Evolutionary conservation across 2,113 vertebrate genomes (phyloP).

Genomic region (Lontra canadensis): DNA sequence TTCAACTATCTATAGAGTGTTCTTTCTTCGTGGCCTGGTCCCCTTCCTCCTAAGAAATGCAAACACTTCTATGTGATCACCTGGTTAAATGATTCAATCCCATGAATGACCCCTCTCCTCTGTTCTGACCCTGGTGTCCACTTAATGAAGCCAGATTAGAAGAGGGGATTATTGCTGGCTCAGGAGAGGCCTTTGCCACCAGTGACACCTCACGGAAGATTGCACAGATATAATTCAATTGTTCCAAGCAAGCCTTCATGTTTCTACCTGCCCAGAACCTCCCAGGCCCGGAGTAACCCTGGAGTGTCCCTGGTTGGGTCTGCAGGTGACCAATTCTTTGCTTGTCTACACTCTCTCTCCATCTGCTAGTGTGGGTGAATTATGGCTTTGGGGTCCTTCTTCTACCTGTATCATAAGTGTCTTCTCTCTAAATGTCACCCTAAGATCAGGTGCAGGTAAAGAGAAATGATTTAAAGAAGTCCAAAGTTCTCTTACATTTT

Average conservation of each 20-base stretch:
- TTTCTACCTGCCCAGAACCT: background rate
- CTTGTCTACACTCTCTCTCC: background rate
- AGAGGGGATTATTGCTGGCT: constrained; percentile 73
- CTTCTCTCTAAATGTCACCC: background rate
- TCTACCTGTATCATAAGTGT: fast-evolving
- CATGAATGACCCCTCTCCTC: background rate
- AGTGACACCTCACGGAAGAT: constrained; percentile 75
- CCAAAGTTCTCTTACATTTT: background rate
- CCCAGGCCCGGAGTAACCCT: background rate
- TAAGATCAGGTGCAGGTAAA: background rate
- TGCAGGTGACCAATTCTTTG: background rate
- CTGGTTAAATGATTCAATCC: background rate
- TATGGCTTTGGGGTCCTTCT: background rate
- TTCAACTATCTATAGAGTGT: background rate
- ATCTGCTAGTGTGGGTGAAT: fast-evolving
- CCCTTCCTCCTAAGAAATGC: background rate
- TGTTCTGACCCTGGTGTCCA: background rate
- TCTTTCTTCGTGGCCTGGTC: background rate
- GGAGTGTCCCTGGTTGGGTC: background rate
- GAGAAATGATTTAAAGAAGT: background rate
- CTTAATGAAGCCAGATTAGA: constrained; percentile 73
- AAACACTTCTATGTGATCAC: background rate
- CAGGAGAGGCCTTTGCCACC: constrained; percentile 76
- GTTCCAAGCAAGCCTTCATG: background rate
- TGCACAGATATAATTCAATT: constrained; percentile 69